Conservation (phyloP, 2,113 vertebrate genomes). For the Chloebia gouldiae region DNA sequence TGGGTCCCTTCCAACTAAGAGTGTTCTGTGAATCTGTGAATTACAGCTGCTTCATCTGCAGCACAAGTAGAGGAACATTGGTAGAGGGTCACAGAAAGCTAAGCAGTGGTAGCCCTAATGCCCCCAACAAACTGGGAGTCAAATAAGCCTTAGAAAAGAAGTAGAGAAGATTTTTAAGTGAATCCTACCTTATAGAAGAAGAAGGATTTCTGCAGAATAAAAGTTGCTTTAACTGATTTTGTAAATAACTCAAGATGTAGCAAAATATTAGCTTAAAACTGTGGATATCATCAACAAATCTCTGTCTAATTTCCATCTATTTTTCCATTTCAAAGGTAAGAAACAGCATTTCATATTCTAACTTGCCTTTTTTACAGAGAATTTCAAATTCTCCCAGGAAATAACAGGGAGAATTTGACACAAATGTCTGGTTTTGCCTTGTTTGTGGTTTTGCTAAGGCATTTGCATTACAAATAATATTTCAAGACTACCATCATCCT, state of each 20-base stretch:
- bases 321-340: background rate
- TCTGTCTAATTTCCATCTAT: background rate
- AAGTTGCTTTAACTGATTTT: background rate
- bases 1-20: background rate
- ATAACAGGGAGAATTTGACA: background rate
- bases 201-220: background rate
- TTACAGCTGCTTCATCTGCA: background rate
- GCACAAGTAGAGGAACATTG: background rate
- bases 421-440: background rate
- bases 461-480: background rate
- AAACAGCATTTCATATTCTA: background rate
- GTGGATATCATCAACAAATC: background rate
- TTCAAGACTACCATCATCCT: background rate
- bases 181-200: background rate
- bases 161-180: background rate
- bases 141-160: background rate
- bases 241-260: background rate
- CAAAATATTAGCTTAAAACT: background rate
- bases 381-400: background rate
- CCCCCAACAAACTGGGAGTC: background rate
- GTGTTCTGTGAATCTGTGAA: background rate
- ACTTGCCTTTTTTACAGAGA: background rate
- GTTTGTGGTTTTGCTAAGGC: background rate
- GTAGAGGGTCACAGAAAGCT: background rate
- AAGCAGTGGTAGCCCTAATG: background rate